phyloP scores from a whole-genome alignment of 2,888 invertebrate species.

The Andrena trimmerana region DNA sequence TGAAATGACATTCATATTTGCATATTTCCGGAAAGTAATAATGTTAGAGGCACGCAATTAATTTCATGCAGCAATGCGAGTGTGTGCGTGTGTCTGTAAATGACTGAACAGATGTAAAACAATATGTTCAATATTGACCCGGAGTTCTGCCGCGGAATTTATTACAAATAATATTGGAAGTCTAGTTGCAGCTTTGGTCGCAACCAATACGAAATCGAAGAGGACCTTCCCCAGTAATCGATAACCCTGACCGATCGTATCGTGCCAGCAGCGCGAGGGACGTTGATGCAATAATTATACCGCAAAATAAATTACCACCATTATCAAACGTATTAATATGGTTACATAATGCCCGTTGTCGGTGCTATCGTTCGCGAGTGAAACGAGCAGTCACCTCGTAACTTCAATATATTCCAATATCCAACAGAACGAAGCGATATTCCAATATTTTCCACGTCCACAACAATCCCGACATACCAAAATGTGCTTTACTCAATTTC shows the following conservation, averaged over 20 bases:
- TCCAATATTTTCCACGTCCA: background rate
- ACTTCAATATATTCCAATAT: background rate
- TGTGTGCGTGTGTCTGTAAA: too few relatives aligned
- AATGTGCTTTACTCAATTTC: too few relatives aligned
- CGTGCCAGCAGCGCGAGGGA: constrained; percentile 9
- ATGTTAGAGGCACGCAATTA: too few relatives aligned
- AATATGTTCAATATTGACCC: background rate
- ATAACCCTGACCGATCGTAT: constrained; percentile 39
- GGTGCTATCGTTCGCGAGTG: constrained; percentile 11
- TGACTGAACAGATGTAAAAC: background rate
- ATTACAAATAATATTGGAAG: background rate
- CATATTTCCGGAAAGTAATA: too few relatives aligned
- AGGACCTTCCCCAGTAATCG: constrained; percentile 29
- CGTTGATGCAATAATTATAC: constrained; percentile 39
- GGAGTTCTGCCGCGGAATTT: background rate
- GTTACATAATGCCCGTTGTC: constrained; percentile 4
- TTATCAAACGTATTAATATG: constrained; percentile 39
- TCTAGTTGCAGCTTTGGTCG: background rate
- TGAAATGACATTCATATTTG: too few relatives aligned
- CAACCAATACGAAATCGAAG: constrained; percentile 23
- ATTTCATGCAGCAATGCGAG: too few relatives aligned
- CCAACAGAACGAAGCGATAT: background rate
- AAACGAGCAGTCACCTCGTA: constrained; percentile 4
- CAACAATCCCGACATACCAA: background rate
- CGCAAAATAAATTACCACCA: constrained; percentile 31